Percentiles rank a stretch among this genome's conserved stretches.
phyloP scores from a whole-genome alignment of 1,140 invertebrate genomes.

The Dufourea novaeangliae region DNA sequence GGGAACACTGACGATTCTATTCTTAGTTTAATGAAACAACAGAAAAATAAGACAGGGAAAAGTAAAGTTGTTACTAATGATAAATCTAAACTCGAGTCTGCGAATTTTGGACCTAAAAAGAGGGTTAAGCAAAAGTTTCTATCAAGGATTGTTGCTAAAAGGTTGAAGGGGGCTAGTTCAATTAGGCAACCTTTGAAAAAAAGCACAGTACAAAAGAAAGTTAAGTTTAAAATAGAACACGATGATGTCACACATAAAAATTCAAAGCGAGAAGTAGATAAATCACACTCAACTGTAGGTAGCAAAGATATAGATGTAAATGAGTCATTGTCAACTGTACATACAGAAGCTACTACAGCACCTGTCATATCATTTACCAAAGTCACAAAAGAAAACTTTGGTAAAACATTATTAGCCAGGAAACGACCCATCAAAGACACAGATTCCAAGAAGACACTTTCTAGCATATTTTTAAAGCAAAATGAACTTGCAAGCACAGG shows the following conservation, averaged over 20 bases:
- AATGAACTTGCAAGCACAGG: background rate
- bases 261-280: background rate
- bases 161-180: constrained; percentile 42
- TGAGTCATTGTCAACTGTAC: background rate
- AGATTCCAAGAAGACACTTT: constrained; percentile 70
- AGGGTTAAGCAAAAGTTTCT: constrained; percentile 77
- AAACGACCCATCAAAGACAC: constrained; percentile 52
- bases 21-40: constrained; percentile 42
- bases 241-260: background rate
- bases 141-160: constrained; percentile 72
- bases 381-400: constrained; percentile 53
- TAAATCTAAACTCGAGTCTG: background rate
- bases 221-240: background rate
- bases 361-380: constrained; percentile 67
- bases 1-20: background rate
- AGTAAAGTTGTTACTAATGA: background rate
- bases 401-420: constrained; percentile 71
- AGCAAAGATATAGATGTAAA: constrained; percentile 30
- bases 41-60: constrained; percentile 19
- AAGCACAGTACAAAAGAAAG: background rate
- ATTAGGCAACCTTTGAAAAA: background rate
- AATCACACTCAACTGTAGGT: background rate
- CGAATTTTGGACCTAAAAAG: background rate
- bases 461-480: constrained; percentile 69
- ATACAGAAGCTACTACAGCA: constrained; percentile 13